Evolutionary conservation across 2,888 invertebrate genomes (phyloP), one percentile per base, ranked within the genome.

Genomic region (Agrypnus murinus): DNA sequence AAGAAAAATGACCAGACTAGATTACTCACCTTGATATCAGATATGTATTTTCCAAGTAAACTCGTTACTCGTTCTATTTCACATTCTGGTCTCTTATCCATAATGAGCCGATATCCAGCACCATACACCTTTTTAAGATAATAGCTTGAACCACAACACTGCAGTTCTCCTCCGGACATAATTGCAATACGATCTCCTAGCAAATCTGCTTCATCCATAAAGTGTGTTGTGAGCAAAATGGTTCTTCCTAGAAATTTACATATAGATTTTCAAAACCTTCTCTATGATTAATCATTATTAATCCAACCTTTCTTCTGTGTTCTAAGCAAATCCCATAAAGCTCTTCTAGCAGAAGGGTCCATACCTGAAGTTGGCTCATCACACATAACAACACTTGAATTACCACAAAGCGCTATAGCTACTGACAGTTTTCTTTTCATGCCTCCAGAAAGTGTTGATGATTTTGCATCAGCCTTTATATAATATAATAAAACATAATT

Each of bases 201-300:
- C 43, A 93, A 87, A 84, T 96, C 96, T 0, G 96, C 96, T 85
- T 96, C 96, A 80, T 96, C 96, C 95, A 96, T 96, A 82, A 94
- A 95, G 84, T 96, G 95, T 0, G 95, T 95, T 0, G 95, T 93
- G 68, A 96, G 86, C 43, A 96, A 87, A 81, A 96, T 89, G 0
- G 96, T 94, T n/a, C 95, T 89, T 12, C 92, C 93, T 86, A 74
- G 7, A 53, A 32, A n/a, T n/a, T n/a, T n/a, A n/a, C n/a, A n/a
- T n/a, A n/a, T n/a, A n/a, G n/a, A n/a, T n/a, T n/a, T n/a, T n/a
- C n/a, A n/a, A n/a, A n/a, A n/a, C n/a, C n/a, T n/a, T n/a, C n/a
- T n/a, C n/a, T n/a, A n/a, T n/a, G n/a, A n/a, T n/a, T n/a, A n/a
- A n/a, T n/a, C n/a, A 55, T 34, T 38, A 69, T 45, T n/a, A 5